phyloP scores from a whole-genome alignment of 2,888 invertebrate species.

The Agonopterix alstromeriana region DNA sequence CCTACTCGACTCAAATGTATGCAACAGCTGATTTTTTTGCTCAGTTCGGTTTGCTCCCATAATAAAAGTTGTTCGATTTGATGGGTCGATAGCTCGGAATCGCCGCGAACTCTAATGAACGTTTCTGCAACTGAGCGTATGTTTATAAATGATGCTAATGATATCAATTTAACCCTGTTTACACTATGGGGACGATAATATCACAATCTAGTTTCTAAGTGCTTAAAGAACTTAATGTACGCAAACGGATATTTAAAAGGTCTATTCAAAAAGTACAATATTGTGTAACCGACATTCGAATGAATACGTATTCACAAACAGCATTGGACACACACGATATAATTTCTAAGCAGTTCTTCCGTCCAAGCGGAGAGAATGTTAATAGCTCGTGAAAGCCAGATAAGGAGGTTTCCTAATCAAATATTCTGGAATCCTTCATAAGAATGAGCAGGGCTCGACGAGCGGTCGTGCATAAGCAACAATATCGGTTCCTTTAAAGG shows the following conservation, averaged over 20 bases:
- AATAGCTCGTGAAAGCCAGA: slow-evolving; percentile 57
- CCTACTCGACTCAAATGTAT: too few relatives aligned
- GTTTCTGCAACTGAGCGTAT: too few relatives aligned
- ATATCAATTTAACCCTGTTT: too few relatives aligned
- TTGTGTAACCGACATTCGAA: background rate
- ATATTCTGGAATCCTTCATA: slow-evolving; percentile 63
- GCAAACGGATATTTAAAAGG: background rate
- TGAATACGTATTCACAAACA: slow-evolving; percentile 14
- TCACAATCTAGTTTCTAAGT: too few relatives aligned
- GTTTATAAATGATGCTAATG: too few relatives aligned
- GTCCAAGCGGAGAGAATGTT: slow-evolving; percentile 43
- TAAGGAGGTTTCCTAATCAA: slow-evolving; percentile 63
- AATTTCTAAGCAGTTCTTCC: slow-evolving; percentile 35
- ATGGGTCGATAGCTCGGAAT: too few relatives aligned
- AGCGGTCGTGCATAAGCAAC: slow-evolving; percentile 60
- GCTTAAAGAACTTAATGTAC: too few relatives aligned
- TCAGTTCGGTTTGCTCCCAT: too few relatives aligned
- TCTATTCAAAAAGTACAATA: slow-evolving; percentile 2
- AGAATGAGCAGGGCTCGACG: slow-evolving; percentile 41
- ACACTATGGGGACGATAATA: too few relatives aligned
- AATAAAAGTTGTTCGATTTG: too few relatives aligned
- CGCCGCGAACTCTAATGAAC: too few relatives aligned
- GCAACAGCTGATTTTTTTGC: too few relatives aligned
- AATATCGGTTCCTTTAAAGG: slow-evolving; percentile 62
- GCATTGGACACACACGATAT: slow-evolving; percentile 28